A percentile compares a stretch with the other conserved stretches of the same genome.
These are phyloP conservation scores for Orius laevigatus DNA, from an alignment of 1,140 invertebrate genomes.

Conservation along the genomic window DNA sequence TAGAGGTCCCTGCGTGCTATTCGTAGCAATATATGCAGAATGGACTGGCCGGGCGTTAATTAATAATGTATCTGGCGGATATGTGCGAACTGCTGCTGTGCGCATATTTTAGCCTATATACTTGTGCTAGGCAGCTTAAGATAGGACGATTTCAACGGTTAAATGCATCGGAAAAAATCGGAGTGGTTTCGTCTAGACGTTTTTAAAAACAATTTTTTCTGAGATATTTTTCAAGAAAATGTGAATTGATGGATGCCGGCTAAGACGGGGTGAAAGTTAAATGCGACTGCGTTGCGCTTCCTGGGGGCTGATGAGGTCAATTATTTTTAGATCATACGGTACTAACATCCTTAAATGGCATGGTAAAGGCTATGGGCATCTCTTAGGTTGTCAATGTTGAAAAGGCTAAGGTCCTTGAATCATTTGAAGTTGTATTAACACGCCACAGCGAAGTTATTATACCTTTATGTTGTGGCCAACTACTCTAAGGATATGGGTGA, in stretches of 20 bases:
- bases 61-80: slow-evolving; percentile 35
- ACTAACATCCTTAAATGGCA: too few relatives aligned
- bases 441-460: too few relatives aligned
- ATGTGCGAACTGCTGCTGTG: slow-evolving; percentile 41
- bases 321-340: slow-evolving; percentile 28
- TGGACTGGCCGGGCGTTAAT: slow-evolving; percentile 43
- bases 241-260: slow-evolving; percentile 1
- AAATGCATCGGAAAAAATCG: slow-evolving; percentile 4
- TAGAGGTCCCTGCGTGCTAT: slow-evolving; percentile 42
- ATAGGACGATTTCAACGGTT: slow-evolving; percentile 11
- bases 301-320: slow-evolving; percentile 45
- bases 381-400: too few relatives aligned
- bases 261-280: slow-evolving; percentile 20
- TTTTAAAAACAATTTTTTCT: slow-evolving; percentile 3
- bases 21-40: slow-evolving; percentile 44
- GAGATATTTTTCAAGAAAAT: background rate
- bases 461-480: too few relatives aligned
- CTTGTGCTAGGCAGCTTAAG: background rate
- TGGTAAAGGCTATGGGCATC: slow-evolving; percentile 18
- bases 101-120: slow-evolving; percentile 41
- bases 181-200: slow-evolving; percentile 5
- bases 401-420: too few relatives aligned
- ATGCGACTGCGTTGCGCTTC: slow-evolving; percentile 41
- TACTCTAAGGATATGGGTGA: too few relatives aligned
- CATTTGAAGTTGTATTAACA: too few relatives aligned